phyloP scores from a whole-genome alignment of 2,797 vertebrate genomes.

The Phoebastria nigripes region DNA sequence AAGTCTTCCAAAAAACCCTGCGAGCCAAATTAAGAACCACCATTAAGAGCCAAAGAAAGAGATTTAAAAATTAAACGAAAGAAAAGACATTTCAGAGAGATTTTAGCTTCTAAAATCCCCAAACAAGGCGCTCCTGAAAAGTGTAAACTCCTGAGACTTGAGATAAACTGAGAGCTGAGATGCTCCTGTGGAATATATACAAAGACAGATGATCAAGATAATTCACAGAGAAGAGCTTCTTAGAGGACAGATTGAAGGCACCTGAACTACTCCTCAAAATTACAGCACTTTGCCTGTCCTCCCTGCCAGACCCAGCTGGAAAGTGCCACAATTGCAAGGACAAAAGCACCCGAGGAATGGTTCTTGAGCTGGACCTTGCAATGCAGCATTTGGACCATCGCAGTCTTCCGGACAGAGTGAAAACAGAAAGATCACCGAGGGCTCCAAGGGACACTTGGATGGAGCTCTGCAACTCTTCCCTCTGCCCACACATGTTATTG shows the following conservation, averaged over 20 bases:
- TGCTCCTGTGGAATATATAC: not conserved
- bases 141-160: slow-evolving; percentile 16
- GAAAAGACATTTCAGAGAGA: not conserved
- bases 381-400: not conserved
- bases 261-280: not conserved
- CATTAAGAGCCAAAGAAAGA: not conserved
- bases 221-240: slow-evolving; percentile 26
- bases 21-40: not conserved
- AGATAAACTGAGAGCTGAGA: not conserved
- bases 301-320: not conserved
- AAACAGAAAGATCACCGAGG: not conserved
- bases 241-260: not conserved
- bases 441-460: not conserved
- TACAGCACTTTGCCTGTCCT: not conserved
- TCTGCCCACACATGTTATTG: not conserved
- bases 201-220: not conserved
- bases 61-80: not conserved
- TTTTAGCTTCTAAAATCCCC: slow-evolving; percentile 1
- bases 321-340: not conserved
- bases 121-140: not conserved
- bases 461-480: not conserved
- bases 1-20: not conserved
- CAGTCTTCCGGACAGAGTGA: not conserved
- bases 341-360: not conserved
- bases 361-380: not conserved